Evolutionary conservation across 2,888 invertebrate species (phyloP).

Genomic region (Pristionchus arcanus): DNA sequence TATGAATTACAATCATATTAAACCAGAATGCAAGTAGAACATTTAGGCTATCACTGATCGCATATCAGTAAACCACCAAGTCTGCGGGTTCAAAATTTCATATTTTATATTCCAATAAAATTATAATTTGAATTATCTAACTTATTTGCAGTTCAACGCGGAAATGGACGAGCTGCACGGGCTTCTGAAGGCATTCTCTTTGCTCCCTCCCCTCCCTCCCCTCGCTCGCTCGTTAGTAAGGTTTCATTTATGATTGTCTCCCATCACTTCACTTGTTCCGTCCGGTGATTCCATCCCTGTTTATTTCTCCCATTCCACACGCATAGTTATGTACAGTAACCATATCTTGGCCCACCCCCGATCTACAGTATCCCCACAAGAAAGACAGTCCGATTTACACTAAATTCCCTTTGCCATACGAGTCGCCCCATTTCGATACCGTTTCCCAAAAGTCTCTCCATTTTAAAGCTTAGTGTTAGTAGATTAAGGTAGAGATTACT

Average conservation of each 20-base stretch:
- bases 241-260: neutral
- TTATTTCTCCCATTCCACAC: slow-evolving; percentile 5
- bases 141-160: neutral
- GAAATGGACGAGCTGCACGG: slow-evolving; percentile 16
- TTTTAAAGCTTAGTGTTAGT: neutral
- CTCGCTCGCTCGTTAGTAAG: too few species aligned
- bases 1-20: too few species aligned
- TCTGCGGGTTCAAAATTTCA: too few species aligned
- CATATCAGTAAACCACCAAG: too few species aligned
- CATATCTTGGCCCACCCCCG: neutral
- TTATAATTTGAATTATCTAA: too few species aligned
- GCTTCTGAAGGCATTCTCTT: neutral
- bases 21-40: too few species aligned
- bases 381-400: neutral
- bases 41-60: too few species aligned
- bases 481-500: neutral
- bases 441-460: neutral
- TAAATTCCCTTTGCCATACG: slow-evolving; percentile 28
- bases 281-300: slow-evolving; percentile 33
- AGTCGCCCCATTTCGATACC: slow-evolving; percentile 8
- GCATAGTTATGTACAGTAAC: slow-evolving; percentile 11
- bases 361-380: neutral
- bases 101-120: too few species aligned
- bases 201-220: too few species aligned
- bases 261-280: neutral